phyloP scores from a whole-genome alignment of 1,140 invertebrate species.

The Drosophila tropicalis region DNA sequence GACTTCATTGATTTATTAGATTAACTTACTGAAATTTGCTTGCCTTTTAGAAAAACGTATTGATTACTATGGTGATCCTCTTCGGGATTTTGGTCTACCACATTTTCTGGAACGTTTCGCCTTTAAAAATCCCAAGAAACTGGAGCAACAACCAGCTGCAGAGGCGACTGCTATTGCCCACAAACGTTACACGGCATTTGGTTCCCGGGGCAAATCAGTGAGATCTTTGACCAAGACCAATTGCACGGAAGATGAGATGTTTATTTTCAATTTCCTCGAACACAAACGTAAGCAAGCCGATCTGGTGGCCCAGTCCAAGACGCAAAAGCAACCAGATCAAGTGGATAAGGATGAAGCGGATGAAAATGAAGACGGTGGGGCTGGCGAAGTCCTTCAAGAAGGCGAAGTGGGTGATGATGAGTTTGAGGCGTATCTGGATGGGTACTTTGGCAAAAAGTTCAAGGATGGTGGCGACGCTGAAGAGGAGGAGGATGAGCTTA shows the following conservation, averaged over 20 bases:
- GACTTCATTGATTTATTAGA: neutral
- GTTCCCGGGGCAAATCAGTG: slow-evolving; percentile 69
- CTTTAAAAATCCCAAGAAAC: slow-evolving; percentile 97
- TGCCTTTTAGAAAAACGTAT: slow-evolving; percentile 87
- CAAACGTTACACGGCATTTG: slow-evolving; percentile 67
- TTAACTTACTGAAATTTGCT: neutral
- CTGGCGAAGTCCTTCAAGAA: slow-evolving; percentile 85
- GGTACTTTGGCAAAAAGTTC: slow-evolving; percentile 84
- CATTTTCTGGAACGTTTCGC: slow-evolving; percentile 97
- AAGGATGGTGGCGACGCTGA: slow-evolving; percentile 80
- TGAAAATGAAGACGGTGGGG: slow-evolving; percentile 35
- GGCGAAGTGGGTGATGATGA: slow-evolving; percentile 95
- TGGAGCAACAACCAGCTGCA: slow-evolving; percentile 83
- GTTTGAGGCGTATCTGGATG: slow-evolving; percentile 90
- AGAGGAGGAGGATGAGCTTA: slow-evolving; percentile 82
- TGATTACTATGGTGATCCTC: slow-evolving; percentile 94
- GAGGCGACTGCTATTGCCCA: slow-evolving; percentile 54
- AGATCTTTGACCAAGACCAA: slow-evolving; percentile 66
- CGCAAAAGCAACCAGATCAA: slow-evolving; percentile 20
- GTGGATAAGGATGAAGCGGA: slow-evolving; percentile 66
- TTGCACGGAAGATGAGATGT: slow-evolving; percentile 81
- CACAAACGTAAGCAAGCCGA: slow-evolving; percentile 77
- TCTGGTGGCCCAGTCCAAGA: slow-evolving; percentile 60
- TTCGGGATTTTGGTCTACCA: slow-evolving; percentile 95
- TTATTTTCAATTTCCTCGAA: slow-evolving; percentile 81